Evolutionary conservation across 2,113 vertebrate genomes (phyloP), one percentile per base, ranked within the genome.

Genomic region (Scomber japonicus): DNA sequence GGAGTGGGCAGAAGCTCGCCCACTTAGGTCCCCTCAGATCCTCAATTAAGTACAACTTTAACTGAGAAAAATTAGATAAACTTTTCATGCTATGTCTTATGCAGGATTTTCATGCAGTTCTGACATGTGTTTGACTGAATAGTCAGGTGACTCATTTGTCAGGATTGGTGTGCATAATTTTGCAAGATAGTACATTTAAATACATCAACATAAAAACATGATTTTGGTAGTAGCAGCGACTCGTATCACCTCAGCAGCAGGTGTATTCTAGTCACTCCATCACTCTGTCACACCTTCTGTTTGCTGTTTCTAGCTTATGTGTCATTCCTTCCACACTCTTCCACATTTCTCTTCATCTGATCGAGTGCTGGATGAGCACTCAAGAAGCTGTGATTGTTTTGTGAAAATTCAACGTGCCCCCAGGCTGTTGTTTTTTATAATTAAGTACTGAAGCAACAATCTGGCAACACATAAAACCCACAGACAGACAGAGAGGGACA

Each of bases 341-440:
- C 21, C 21, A 21, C 24, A 27, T 27, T 27, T 27, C 24, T 27
- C 62, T 53, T 55, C 30, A 35, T 84, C 75, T 80, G 54, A 91
- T 46, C 14, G n/a, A 12, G n/a, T 71, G 49, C 21, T 12, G 19
- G 57, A 64, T 17, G 56, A 77, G 71, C 13, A 13, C 66, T 82
- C 45, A 31, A 63, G 67, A 83, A 61, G 77, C 81, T 50, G 63
- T 45, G 83, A 86, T 70, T 81, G 66, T 84, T 88, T 80, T 83
- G 80, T 80, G 71, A 86, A 83, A 89, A 92, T 80, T 82, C 63
- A 73, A 77, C 72, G 30, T 62, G 68, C 48, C 92, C 82, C 65
- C 24, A 44, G 82, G 81, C 85, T 92, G 86, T 88, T 90, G 80
- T 89, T 92, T 91, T 88, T 90, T 76, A 86, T 89, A 89, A 92